Evolutionary conservation across 2,113 vertebrate genomes (phyloP), one percentile per base, ranked within the genome.

Genomic region (Fulmarus glacialis): DNA sequence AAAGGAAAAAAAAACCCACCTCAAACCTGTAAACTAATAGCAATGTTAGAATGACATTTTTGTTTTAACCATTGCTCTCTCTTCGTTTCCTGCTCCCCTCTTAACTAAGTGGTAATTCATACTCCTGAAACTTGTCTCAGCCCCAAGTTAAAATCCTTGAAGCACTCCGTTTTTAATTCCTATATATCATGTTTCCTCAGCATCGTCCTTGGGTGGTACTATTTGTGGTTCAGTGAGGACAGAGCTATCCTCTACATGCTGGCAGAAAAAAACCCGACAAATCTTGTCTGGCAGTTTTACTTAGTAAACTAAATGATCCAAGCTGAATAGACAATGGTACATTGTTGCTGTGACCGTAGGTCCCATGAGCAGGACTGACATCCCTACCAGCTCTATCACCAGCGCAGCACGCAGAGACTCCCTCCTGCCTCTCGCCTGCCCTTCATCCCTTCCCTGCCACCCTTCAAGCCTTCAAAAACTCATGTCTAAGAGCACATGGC

Each of bases 221-320:
- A 43, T 96, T 97, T 98, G 95, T 53, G 82, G 50, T 70, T 89
- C 58, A 42, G 47, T 74, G 55, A 97, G 89, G 87, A 79, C 68
- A 63, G 71, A 91, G 64, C 36, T 90, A 64, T 90, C 73, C 77
- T 75, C 94, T 95, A 70, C 72, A 43, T 16, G 24, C 55, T 87
- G 83, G 80, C 81, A 85, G 94, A 93, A 94, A 95, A 75, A 93
- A 89, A 11, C 0, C 77, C 52, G 87, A 52, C 81, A 93, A 86
- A 96, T 94, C 84, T 77, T 45, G 55, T 70, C 89, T 92, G 93
- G 90, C 90, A 88, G 95, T 96, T 97, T 88, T 75, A 85, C 83
- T 88, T 81, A 67, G 79, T 90, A 93, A 97, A 95, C 75, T 79
- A 87, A 96, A 77, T 56, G 55, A 48, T 53, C 64, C 72, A 68